A percentile compares a stretch with the other conserved stretches of the same genome.
These are phyloP conservation scores for Macropus fuliginosus DNA, from an alignment of 2,797 vertebrate species.

Conservation along the genomic window DNA sequence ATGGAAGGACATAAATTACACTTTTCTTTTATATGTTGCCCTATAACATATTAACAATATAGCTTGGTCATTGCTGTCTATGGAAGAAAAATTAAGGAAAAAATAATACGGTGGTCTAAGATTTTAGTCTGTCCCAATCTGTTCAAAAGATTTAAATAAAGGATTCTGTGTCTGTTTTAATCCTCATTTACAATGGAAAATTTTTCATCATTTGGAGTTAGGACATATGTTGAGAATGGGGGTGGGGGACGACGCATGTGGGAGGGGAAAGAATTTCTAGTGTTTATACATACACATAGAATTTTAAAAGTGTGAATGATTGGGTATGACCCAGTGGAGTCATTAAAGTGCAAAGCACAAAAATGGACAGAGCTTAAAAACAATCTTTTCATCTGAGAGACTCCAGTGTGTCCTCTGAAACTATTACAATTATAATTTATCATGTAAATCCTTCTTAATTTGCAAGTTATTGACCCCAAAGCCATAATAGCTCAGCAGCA, in stretches of 20 bases:
- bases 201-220: not conserved
- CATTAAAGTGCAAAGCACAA: not conserved
- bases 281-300: not conserved
- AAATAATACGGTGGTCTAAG: not conserved
- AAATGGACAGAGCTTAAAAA: not conserved
- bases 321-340: not conserved
- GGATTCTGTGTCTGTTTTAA: not conserved
- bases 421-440: slow-evolving; percentile 12
- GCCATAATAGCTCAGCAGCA: slow-evolving; percentile 27
- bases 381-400: slow-evolving; percentile 38
- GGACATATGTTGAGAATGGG: not conserved
- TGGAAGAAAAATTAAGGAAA: not conserved
- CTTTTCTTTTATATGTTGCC: not conserved
- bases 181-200: slow-evolving; percentile 34
- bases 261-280: not conserved
- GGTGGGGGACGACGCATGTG: not conserved
- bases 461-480: slow-evolving; percentile 50
- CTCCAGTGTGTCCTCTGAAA: slow-evolving; percentile 52
- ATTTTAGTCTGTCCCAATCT: not conserved
- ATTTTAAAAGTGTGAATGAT: slow-evolving; percentile 31
- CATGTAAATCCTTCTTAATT: slow-evolving; percentile 45
- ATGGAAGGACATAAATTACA: not conserved
- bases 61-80: not conserved
- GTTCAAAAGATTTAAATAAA: not conserved
- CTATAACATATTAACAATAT: not conserved